Evolutionary conservation across 2,113 vertebrate genomes (phyloP).

Genomic region (Tylochromis polylepis): DNA sequence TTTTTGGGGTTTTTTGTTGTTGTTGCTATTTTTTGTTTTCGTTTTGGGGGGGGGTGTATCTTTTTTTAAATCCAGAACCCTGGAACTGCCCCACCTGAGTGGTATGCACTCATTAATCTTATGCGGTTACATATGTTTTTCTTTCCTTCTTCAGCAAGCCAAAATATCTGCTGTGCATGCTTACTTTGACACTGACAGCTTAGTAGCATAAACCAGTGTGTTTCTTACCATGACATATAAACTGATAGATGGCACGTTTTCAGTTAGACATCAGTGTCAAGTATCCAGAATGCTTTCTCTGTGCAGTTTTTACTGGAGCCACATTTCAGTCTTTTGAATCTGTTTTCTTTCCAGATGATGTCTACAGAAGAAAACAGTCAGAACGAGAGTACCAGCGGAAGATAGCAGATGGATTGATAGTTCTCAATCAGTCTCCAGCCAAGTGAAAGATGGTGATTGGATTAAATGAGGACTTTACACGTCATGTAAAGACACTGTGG

Average conservation of each 20-base stretch:
- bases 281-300: neutral
- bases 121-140: neutral
- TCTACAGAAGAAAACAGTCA: conserved; percentile 91
- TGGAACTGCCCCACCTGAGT: neutral
- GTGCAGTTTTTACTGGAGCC: neutral
- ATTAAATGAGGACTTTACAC: neutral
- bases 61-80: neutral
- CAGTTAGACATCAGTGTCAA: neutral
- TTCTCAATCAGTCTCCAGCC: conserved; percentile 37
- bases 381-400: conserved; percentile 81
- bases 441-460: conserved; percentile 43
- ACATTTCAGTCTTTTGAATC: neutral
- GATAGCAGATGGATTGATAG: conserved; percentile 63
- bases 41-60: fast-evolving
- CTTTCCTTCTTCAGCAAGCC: neutral
- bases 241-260: neutral
- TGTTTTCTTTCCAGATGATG: conserved; percentile 81
- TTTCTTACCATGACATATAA: neutral
- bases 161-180: neutral
- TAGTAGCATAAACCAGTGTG: neutral
- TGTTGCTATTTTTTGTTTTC: too few relatives aligned
- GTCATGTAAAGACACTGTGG: neutral
- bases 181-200: neutral
- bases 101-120: neutral
- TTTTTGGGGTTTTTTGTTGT: too few relatives aligned